Evolutionary conservation across 2,888 invertebrate species (phyloP).

Genomic region (Drosophila prolongata): DNA sequence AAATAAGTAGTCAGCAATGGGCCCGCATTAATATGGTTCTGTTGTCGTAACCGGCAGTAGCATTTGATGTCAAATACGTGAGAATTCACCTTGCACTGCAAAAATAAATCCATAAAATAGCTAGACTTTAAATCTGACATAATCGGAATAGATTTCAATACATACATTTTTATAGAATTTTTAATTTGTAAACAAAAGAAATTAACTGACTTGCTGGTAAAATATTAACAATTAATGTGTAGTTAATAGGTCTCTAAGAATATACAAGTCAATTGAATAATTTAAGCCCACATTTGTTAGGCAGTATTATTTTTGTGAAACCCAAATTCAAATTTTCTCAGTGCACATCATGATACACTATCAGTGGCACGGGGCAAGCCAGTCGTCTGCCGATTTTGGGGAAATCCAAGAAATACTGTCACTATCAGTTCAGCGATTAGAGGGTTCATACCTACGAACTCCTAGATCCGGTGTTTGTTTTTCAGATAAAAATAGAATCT

Average conservation of each 20-base stretch:
- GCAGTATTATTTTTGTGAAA: too few species aligned
- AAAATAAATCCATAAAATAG: not conserved
- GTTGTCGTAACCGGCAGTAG: slow-evolving; percentile 35
- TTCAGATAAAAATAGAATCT: not conserved
- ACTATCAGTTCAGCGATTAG: slow-evolving; percentile 15
- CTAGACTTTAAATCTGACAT: not conserved
- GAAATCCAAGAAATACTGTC: not conserved
- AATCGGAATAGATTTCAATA: not conserved
- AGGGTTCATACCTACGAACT: not conserved
- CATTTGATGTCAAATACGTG: slow-evolving; percentile 34
- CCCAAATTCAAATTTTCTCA: too few species aligned
- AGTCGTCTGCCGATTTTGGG: not conserved
- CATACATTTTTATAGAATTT: too few species aligned
- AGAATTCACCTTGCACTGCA: slow-evolving; percentile 1
- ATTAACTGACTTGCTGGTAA: too few species aligned
- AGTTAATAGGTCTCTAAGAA: too few species aligned
- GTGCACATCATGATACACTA: slow-evolving; percentile 24
- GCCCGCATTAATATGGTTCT: slow-evolving; percentile 43
- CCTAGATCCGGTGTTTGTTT: not conserved
- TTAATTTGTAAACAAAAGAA: too few species aligned
- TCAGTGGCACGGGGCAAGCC: not conserved
- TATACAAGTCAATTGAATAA: too few species aligned
- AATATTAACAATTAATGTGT: too few species aligned
- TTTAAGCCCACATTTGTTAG: too few species aligned
- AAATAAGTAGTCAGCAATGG: slow-evolving; percentile 16